phyloP scores from a whole-genome alignment of 2,113 vertebrate species.

The Galbula dea region DNA sequence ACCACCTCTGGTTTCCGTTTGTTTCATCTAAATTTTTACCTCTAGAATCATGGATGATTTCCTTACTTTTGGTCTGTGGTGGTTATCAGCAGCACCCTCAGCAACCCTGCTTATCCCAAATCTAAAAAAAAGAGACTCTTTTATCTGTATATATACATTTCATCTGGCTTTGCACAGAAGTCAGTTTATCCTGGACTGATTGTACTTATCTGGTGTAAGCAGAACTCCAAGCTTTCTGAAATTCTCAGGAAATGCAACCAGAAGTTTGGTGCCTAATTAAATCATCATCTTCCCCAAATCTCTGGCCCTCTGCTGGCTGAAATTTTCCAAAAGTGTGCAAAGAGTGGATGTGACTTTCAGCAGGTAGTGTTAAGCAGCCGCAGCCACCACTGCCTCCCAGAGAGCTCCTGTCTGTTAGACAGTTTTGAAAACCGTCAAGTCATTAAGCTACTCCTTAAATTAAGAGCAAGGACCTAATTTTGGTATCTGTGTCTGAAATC shows the following conservation, averaged over 20 bases:
- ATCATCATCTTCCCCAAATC: neutral
- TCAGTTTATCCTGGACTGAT: neutral
- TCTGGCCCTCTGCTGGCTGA: conserved; percentile 53
- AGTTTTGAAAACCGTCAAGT: conserved; percentile 40
- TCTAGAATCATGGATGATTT: neutral
- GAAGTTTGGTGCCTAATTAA: neutral
- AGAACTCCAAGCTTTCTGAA: neutral
- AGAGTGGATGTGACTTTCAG: conserved; percentile 8
- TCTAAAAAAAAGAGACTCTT: neutral
- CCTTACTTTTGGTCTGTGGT: neutral
- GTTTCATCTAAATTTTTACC: neutral
- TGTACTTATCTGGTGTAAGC: neutral
- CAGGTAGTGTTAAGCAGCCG: neutral
- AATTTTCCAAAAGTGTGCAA: neutral
- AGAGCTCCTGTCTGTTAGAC: conserved; percentile 41
- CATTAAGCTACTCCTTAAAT: conserved; percentile 33
- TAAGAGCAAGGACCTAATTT: conserved; percentile 35
- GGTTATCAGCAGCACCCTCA: neutral
- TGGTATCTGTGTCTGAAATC: conserved; percentile 7
- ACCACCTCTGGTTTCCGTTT: neutral
- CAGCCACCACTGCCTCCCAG: conserved; percentile 42
- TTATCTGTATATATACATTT: neutral
- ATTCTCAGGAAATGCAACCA: neutral
- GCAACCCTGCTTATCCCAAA: neutral
- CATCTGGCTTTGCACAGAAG: neutral